These are phyloP conservation scores for Buteo buteo DNA, from an alignment of 2,113 vertebrate genomes.

Conservation along the genomic window DNA sequence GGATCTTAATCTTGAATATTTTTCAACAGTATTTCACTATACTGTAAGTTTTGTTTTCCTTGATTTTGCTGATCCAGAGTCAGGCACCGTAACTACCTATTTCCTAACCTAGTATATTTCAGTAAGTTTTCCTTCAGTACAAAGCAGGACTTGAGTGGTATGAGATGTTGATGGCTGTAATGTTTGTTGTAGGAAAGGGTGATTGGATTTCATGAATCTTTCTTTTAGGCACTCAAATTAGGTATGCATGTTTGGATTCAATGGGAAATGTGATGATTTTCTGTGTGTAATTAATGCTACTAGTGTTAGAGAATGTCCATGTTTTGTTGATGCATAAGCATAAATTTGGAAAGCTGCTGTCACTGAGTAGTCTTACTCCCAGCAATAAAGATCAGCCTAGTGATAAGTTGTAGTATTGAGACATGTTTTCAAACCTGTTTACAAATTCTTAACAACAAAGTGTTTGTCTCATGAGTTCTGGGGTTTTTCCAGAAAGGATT, in stretches of 20 bases:
- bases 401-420: background rate
- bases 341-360: background rate
- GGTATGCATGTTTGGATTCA: background rate
- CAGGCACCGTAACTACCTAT: background rate
- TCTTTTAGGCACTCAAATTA: background rate
- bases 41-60: background rate
- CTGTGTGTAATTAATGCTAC: background rate
- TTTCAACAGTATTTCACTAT: background rate
- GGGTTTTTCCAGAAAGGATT: background rate
- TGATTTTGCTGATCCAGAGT: background rate
- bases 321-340: background rate
- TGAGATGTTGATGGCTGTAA: background rate
- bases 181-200: background rate
- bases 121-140: background rate
- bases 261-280: background rate
- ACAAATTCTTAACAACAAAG: background rate
- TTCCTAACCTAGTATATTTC: background rate
- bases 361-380: background rate
- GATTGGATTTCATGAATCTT: background rate
- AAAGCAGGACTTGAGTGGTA: background rate
- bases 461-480: background rate
- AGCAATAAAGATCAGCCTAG: background rate
- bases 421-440: background rate
- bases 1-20: background rate
- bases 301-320: background rate